Evolutionary conservation across 2,888 invertebrate genomes (phyloP).

Genomic region (Dryomyza anilis): DNA sequence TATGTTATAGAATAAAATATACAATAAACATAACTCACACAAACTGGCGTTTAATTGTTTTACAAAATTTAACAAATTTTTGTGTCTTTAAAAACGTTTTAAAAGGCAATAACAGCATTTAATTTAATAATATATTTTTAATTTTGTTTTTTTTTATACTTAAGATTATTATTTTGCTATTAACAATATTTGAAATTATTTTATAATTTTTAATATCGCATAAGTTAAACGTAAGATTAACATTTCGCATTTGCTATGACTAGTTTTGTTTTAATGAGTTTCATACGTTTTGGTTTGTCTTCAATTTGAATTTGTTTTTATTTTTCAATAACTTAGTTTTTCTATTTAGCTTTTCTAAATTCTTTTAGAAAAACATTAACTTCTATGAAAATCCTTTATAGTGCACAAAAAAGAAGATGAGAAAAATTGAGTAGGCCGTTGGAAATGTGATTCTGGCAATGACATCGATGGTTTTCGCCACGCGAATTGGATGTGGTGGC

Average conservation of each 20-base stretch:
- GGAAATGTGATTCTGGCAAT: conserved; percentile 94
- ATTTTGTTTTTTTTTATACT: conserved; percentile 28
- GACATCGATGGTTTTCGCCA: conserved; percentile 93
- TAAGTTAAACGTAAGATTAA: conserved; percentile 1
- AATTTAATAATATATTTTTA: conserved; percentile 15
- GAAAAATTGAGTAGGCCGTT: conserved; percentile 89
- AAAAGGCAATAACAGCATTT: conserved; percentile 28
- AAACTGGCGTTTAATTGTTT: conserved; percentile 16
- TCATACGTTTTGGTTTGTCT: conserved; percentile 4
- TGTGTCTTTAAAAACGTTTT: conserved; percentile 12
- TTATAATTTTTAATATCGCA: neutral
- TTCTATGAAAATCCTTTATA: conserved; percentile 77
- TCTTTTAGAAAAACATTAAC: conserved; percentile 30
- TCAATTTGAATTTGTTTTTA: conserved; percentile 30
- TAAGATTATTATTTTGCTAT: too few species aligned
- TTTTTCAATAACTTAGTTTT: too few species aligned
- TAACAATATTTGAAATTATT: too few species aligned
- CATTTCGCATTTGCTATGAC: conserved; percentile 4
- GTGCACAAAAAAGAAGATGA: conserved; percentile 94
- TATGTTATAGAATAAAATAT: too few species aligned
- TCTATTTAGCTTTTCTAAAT: conserved; percentile 33
- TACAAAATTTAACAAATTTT: conserved; percentile 15
- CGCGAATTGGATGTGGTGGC: conserved; percentile 89
- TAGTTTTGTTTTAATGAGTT: neutral
- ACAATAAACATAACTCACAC: too few species aligned